Evolutionary conservation across 1,140 invertebrate genomes (phyloP).

Genomic region (Aphidius gifuensis): DNA sequence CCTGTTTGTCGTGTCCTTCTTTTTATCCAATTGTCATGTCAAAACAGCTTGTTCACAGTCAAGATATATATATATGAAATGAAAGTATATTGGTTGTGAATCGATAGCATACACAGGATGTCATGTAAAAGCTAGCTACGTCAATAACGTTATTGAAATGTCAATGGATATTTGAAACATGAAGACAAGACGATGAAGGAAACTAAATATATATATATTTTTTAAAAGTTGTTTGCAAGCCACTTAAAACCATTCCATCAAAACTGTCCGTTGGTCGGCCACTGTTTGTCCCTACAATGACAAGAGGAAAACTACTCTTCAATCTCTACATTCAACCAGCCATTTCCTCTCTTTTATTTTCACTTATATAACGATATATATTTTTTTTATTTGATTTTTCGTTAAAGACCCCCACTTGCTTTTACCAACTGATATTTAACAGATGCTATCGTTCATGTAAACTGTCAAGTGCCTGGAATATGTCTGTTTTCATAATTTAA

Average conservation of each 20-base stretch:
- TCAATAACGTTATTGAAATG: slow-evolving; percentile 23
- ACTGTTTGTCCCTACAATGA: slow-evolving; percentile 26
- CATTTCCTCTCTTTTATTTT: not conserved
- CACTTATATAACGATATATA: too few relatives aligned
- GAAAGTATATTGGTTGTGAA: slow-evolving; percentile 3
- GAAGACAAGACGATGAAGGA: not conserved
- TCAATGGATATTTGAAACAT: slow-evolving; percentile 25
- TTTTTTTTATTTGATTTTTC: too few relatives aligned
- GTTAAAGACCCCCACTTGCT: not conserved
- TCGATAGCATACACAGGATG: slow-evolving; percentile 1
- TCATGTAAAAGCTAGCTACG: slow-evolving; percentile 16
- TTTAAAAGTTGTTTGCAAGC: slow-evolving; percentile 30
- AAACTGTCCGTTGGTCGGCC: slow-evolving; percentile 24
- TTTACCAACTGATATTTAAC: not conserved
- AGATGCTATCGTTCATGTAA: not conserved
- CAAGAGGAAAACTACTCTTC: slow-evolving; percentile 22
- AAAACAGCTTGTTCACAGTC: not conserved
- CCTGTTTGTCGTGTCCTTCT: not conserved
- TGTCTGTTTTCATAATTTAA: too few relatives aligned
- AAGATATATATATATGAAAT: not conserved
- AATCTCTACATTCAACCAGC: not conserved
- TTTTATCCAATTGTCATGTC: too few relatives aligned
- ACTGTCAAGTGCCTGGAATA: not conserved
- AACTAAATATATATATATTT: slow-evolving; percentile 12
- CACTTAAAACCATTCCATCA: slow-evolving; percentile 28